phyloP scores from a whole-genome alignment of 35 echinoderm and acorn worm species.

The Heliocidaris erythrogramma region DNA sequence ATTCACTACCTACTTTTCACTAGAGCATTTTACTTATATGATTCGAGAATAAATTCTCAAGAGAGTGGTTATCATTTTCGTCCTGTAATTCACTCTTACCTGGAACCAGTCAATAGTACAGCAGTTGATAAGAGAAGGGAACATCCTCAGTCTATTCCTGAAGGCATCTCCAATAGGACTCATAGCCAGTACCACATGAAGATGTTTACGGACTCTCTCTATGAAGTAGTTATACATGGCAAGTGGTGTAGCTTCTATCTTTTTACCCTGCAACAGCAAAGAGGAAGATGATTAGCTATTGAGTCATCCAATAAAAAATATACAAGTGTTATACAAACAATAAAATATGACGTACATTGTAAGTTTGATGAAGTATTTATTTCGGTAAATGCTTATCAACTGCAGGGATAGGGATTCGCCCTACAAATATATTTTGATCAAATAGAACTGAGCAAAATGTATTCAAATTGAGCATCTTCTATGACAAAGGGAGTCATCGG shows the following conservation, averaged over 20 bases:
- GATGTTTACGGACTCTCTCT: conserved; percentile 80
- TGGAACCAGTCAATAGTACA: conserved; percentile 99
- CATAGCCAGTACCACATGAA: conserved; percentile 94
- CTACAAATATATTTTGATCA: neutral
- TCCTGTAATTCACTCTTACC: conserved; percentile 32
- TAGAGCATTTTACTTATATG: too few species aligned
- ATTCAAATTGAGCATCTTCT: too few species aligned
- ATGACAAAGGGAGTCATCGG: too few species aligned
- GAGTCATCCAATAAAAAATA: too few species aligned
- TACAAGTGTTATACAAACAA: too few species aligned
- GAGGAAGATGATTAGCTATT: neutral
- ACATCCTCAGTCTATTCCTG: conserved; percentile 91
- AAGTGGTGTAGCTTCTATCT: conserved; percentile 91
- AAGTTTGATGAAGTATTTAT: too few species aligned
- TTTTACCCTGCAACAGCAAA: conserved; percentile 70
- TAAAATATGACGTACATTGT: too few species aligned
- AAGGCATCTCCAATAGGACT: conserved; percentile 95
- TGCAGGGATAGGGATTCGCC: too few species aligned
- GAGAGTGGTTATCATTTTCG: neutral
- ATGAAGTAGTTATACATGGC: conserved; percentile 99
- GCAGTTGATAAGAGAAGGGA: conserved; percentile 97
- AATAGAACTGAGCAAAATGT: neutral
- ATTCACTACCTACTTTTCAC: too few species aligned
- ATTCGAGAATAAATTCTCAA: neutral
- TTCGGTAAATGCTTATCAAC: too few species aligned